phyloP scores from a whole-genome alignment of 1,140 invertebrate genomes.

The Calosoma granatense region DNA sequence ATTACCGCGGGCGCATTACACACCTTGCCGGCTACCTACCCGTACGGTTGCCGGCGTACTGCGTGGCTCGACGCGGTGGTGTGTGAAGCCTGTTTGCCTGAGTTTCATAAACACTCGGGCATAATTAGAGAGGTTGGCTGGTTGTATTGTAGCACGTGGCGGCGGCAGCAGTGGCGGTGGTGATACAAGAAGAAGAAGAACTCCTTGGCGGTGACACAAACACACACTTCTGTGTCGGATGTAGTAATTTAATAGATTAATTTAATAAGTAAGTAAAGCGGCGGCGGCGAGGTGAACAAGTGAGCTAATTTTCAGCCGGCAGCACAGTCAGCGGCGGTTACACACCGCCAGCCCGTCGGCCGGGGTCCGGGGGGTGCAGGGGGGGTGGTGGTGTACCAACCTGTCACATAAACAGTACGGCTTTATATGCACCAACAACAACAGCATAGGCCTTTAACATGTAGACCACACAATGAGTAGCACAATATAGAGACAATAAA shows the following conservation, averaged over 20 bases:
- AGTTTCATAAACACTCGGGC: conserved; percentile 11
- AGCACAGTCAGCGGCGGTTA: not conserved
- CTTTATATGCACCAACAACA: not conserved
- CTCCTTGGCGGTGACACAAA: not conserved
- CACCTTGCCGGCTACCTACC: not conserved
- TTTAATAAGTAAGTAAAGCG: conserved; percentile 28
- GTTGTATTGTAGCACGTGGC: not conserved
- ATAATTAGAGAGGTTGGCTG: conserved; percentile 1
- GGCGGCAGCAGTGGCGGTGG: not conserved
- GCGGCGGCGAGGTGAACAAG: conserved; percentile 32
- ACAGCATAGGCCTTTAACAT: no score
- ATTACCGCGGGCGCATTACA: conserved; percentile 3
- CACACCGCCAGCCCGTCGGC: not conserved
- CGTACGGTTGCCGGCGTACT: not conserved
- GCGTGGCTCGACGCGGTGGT: not conserved
- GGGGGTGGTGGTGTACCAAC: no score
- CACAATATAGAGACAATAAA: no score
- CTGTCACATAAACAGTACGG: not conserved
- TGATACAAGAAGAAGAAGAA: not conserved
- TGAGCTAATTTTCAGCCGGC: conserved; percentile 29
- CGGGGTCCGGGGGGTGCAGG: no score
- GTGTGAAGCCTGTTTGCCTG: not conserved
- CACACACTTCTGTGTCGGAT: conserved; percentile 4
- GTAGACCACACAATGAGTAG: no score
- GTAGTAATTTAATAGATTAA: conserved; percentile 33